phyloP scores from a whole-genome alignment of 2,113 vertebrate genomes.

The Boulengerochromis microlepis region DNA sequence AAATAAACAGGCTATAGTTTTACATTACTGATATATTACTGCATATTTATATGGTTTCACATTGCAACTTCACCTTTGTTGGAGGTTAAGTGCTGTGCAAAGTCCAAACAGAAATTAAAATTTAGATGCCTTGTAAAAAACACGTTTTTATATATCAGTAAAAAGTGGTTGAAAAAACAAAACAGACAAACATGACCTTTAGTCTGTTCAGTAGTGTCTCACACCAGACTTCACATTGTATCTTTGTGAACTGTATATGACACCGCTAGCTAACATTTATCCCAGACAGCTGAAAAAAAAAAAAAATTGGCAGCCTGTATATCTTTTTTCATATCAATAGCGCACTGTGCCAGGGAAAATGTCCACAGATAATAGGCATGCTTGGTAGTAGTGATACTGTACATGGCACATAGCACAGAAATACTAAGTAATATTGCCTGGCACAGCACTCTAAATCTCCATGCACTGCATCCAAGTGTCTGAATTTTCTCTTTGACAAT shows the following conservation, averaged over 20 bases:
- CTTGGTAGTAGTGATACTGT: background rate
- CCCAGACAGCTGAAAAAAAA: background rate
- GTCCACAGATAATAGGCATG: background rate
- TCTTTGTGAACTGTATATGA: background rate
- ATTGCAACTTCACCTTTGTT: background rate
- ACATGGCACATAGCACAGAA: background rate
- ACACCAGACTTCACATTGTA: background rate
- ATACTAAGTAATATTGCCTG: background rate
- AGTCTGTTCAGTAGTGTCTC: background rate
- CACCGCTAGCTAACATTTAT: background rate
- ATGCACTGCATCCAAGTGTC: background rate
- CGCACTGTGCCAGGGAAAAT: background rate
- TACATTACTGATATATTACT: background rate
- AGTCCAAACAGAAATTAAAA: background rate
- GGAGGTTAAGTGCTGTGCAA: background rate
- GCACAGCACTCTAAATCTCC: background rate
- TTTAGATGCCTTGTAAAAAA: background rate
- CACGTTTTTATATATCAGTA: background rate
- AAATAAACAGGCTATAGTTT: background rate
- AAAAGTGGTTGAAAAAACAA: background rate
- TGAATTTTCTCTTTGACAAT: constrained; percentile 3
- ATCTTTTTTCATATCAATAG: background rate
- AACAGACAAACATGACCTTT: background rate
- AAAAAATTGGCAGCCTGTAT: background rate
- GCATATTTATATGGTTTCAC: background rate